Conservation (phyloP, 2,797 vertebrate species). For the Sibirionetta formosa region DNA sequence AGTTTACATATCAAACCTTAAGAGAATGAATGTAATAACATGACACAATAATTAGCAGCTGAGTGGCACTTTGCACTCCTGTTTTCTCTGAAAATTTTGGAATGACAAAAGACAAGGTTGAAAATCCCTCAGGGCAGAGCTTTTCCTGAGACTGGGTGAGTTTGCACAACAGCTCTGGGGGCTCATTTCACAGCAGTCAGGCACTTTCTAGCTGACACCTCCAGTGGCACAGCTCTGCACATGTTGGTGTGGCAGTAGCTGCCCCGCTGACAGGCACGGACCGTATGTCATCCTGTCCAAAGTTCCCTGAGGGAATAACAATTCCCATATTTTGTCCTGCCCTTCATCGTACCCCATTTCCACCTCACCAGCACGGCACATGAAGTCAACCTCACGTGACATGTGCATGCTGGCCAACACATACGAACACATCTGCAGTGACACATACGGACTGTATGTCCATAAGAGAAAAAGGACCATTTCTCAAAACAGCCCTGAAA, state of each 20-base stretch:
- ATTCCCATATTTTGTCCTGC: not conserved
- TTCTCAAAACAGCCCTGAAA: not conserved
- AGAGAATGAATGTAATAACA: not conserved
- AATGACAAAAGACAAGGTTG: not conserved
- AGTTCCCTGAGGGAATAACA: not conserved
- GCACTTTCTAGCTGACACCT: not conserved
- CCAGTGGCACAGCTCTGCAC: not conserved
- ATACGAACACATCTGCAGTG: not conserved
- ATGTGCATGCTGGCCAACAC: rapidly evolving
- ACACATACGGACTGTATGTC: rapidly evolving
- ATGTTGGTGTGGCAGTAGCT: rapidly evolving
- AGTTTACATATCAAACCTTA: constrained; percentile 17
- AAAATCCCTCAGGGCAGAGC: not conserved
- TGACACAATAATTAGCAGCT: constrained; percentile 56
- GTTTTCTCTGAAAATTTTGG: constrained; percentile 29
- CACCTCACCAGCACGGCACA: not conserved
- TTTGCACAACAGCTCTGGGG: rapidly evolving
- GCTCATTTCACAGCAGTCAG: not conserved
- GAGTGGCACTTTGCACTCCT: not conserved
- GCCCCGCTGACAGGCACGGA: rapidly evolving
- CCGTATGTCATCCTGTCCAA: rapidly evolving
- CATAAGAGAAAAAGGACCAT: rapidly evolving
- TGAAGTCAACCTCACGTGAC: rapidly evolving
- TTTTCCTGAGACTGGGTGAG: not conserved
- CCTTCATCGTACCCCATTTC: rapidly evolving